Base-by-base conservation (phyloP, 2,797 vertebrate species). In the Myripristis jacobus region DNA sequence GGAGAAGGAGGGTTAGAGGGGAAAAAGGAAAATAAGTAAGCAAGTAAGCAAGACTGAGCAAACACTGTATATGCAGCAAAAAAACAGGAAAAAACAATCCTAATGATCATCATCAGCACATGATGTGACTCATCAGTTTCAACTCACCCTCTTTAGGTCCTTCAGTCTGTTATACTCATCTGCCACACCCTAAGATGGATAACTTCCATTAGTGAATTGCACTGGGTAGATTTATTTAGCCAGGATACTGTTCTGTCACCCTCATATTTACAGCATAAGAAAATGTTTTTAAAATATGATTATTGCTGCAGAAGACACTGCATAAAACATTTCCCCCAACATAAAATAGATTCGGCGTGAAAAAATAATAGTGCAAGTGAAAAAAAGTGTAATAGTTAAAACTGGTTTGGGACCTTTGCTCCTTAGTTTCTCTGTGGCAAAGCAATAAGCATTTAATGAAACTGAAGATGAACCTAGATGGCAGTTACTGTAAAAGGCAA, bases 81-180 rank as follows among this genome's bases (percentile, higher is more conserved):
- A n/a, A n/a, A n/a, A n/a, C n/a, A n/a, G n/a, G 8, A 38, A 15
- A 43, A 4, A 58, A 1, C 18, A 47, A n/a, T 25, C 16, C 3
- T 44, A 15, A 3, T 6, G 6, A 29, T 29, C 27, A 29, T 29
- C 27, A 29, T 29, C 27, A 22, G 53, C 51, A 57, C 16, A 46
- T 52, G 24, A 43, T 15, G 25, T 19, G 4, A 13, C 19, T 0
- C 16, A 61, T 67, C 7, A 34, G 9, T 19, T 50, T 59, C 41
- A 53, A 84, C 94, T 94, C 82, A 96, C 96, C 87, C 65, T 87
- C 83, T 96, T 96, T 0, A 94, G 75, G 48, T 94, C 94, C 87
- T 96, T 96, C 50, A 96, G 92, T 53, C 92, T 84, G 82, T 95
- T 95, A 80, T 95, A 96, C 58, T 97, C 95, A 55, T 96, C 95